These are phyloP conservation scores for Ypsolopha sequella DNA, from an alignment of 2,888 invertebrate species.

Conservation along the genomic window DNA sequence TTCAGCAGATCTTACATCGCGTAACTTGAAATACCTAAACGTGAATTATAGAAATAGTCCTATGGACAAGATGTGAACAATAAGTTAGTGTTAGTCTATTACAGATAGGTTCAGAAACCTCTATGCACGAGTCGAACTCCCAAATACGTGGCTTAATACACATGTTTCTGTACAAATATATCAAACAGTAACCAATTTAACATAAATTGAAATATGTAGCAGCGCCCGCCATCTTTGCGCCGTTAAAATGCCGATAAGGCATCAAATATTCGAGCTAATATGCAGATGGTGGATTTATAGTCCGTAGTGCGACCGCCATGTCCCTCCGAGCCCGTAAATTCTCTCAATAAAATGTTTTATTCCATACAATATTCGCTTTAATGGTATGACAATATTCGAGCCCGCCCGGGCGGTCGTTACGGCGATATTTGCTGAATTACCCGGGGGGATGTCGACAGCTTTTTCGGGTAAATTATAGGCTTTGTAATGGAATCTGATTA, in stretches of 20 bases:
- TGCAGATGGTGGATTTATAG: slow-evolving; percentile 21
- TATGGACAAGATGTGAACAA: too few relatives aligned
- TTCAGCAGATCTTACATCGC: too few relatives aligned
- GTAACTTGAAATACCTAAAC: too few relatives aligned
- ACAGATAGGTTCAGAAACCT: too few relatives aligned
- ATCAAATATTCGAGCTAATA: slow-evolving; percentile 21
- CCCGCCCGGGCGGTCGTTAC: slow-evolving; percentile 5
- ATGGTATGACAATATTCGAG: background rate
- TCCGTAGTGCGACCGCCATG: slow-evolving; percentile 4
- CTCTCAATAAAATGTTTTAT: slow-evolving; percentile 28
- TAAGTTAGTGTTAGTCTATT: too few relatives aligned
- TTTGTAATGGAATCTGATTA: background rate
- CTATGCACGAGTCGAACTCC: too few relatives aligned
- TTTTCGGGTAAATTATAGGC: background rate
- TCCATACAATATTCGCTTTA: slow-evolving; percentile 18
- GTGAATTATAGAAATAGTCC: too few relatives aligned
- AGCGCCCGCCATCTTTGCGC: background rate
- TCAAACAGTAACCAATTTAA: too few relatives aligned
- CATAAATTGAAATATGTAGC: background rate
- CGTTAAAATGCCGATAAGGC: slow-evolving; percentile 4
- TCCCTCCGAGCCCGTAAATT: slow-evolving; percentile 18
- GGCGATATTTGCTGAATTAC: slow-evolving; percentile 5
- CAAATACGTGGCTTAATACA: too few relatives aligned
- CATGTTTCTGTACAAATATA: too few relatives aligned
- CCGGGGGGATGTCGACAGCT: background rate